A percentile compares a stretch with the other conserved stretches of the same genome.
These are phyloP conservation scores for Mesorhabditis sp. DNA, from an alignment of 2,888 invertebrate genomes.

Conservation along the genomic window DNA sequence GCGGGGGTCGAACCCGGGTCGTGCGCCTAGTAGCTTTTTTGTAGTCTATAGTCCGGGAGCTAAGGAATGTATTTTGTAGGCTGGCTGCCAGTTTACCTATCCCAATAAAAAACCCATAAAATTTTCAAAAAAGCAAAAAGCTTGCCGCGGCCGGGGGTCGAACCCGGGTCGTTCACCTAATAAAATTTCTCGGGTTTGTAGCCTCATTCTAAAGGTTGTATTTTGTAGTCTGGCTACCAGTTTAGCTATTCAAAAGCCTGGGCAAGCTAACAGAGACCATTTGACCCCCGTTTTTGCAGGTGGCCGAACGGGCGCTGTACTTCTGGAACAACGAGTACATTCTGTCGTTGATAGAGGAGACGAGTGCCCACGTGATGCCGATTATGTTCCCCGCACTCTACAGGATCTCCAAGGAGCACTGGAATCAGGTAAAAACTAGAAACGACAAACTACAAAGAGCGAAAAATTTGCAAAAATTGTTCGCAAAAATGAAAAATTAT, in stretches of 20 bases:
- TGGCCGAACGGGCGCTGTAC: slow-evolving; percentile 95
- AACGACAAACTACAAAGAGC: too few relatives aligned
- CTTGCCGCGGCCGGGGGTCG: too few relatives aligned
- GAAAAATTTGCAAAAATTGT: too few relatives aligned
- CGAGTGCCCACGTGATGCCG: slow-evolving; percentile 91
- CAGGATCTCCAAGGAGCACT: slow-evolving; percentile 91
- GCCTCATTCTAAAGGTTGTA: background rate
- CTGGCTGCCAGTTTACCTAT: background rate
- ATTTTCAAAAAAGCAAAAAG: too few relatives aligned
- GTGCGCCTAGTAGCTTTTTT: too few relatives aligned
- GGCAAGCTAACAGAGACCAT: too few relatives aligned
- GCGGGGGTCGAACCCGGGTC: too few relatives aligned
- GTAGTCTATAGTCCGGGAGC: too few relatives aligned
- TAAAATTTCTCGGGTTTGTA: background rate
- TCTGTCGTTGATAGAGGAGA: slow-evolving; percentile 96
- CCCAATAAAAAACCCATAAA: too few relatives aligned
- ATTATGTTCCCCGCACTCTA: slow-evolving; percentile 99
- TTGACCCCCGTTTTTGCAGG: slow-evolving; percentile 65
- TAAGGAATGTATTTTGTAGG: too few relatives aligned
- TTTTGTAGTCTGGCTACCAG: background rate
- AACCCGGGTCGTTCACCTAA: background rate
- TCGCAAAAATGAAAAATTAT: too few relatives aligned
- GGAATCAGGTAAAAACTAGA: slow-evolving; percentile 63
- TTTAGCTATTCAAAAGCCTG: background rate
- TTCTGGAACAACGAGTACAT: slow-evolving; percentile 99